Base-by-base conservation (phyloP, 1,140 invertebrate genomes). In the Cepaea nemoralis region DNA sequence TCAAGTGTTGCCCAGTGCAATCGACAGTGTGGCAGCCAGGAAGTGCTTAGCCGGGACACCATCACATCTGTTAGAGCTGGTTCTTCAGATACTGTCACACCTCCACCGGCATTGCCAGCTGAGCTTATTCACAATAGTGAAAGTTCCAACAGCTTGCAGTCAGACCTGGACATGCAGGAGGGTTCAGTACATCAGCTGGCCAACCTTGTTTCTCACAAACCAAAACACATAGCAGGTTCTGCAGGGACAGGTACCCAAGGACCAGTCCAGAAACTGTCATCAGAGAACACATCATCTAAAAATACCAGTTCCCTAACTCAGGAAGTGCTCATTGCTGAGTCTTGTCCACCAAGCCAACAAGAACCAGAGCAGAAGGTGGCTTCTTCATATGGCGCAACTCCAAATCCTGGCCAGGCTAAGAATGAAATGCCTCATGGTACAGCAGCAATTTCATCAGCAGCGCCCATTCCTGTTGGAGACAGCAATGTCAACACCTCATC, bases 21-120 rank as follows among this genome's bases (percentile, higher is more conserved):
- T 33, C 78, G 84, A 8, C 85, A 84, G 39, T 84, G 81, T 77
- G 85, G 85, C 24, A 86, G 85, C 42, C 85, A 86, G 69, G 84
- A 85, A 63, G n/a, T 83, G 19, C 77, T 85, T 45, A 71, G 42
- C 40, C 81, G 75, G 40, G 75, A 77, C 16, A 6, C 1, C 33
- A 22, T 55, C 24, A 27, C 59, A 63, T 31, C 27, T 10, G 59
- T 27, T 16, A 63, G 27, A 6, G 59, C 27, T 63, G n/a, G n/a
- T 63, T 63, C 59, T 63, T 6, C 27, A 8, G 27, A 63, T 63
- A 19, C 16, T 63, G 27, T 10, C n/a, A 31, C 59, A 31, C 5
- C 59, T 6, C 24, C 55, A 14, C 6, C 59, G 5, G 6, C n/a
- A 63, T 10, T 63, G 27, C n/a, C 59, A 63, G 59, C 22, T 2